These are phyloP conservation scores for Enteromius afrohamiltoni DNA, from an alignment of 2,797 vertebrate species.

Conservation along the genomic window DNA sequence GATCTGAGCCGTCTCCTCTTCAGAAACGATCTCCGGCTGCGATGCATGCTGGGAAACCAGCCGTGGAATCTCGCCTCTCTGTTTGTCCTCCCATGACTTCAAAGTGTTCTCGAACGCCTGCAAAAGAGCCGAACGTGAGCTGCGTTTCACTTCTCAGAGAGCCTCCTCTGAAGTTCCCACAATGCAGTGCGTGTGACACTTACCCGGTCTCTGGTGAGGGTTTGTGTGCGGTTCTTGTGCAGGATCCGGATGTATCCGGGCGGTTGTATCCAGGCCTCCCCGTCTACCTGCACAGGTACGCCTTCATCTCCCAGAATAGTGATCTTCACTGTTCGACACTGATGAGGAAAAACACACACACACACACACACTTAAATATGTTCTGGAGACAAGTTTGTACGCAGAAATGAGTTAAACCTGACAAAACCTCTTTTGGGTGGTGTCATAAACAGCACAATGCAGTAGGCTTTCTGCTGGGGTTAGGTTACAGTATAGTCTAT, in stretches of 20 bases:
- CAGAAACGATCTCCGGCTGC: constrained; percentile 87
- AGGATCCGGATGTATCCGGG: constrained; percentile 93
- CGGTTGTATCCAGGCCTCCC: constrained; percentile 95
- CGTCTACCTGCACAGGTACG: constrained; percentile 96
- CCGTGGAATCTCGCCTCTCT: constrained; percentile 89
- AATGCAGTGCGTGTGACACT: constrained; percentile 54
- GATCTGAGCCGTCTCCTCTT: constrained; percentile 89
- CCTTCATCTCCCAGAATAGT: constrained; percentile 94
- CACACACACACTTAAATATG: background rate
- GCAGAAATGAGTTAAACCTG: background rate
- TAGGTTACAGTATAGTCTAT: background rate
- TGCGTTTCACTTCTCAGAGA: background rate
- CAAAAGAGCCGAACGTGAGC: constrained; percentile 32
- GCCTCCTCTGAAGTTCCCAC: background rate
- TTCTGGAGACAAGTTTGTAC: background rate
- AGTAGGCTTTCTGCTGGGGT: no score
- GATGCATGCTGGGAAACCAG: constrained; percentile 77
- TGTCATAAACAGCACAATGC: no score
- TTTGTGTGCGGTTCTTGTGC: constrained; percentile 96
- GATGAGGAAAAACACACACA: constrained; percentile 11
- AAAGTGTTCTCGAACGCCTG: constrained; percentile 95
- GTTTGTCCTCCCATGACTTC: constrained; percentile 98
- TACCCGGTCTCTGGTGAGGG: constrained; percentile 92
- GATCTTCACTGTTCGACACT: constrained; percentile 96
- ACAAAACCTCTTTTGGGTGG: background rate